These are phyloP conservation scores for Corythornis madagascariensis DNA, from an alignment of 2,113 vertebrate genomes.

Conservation along the genomic window DNA sequence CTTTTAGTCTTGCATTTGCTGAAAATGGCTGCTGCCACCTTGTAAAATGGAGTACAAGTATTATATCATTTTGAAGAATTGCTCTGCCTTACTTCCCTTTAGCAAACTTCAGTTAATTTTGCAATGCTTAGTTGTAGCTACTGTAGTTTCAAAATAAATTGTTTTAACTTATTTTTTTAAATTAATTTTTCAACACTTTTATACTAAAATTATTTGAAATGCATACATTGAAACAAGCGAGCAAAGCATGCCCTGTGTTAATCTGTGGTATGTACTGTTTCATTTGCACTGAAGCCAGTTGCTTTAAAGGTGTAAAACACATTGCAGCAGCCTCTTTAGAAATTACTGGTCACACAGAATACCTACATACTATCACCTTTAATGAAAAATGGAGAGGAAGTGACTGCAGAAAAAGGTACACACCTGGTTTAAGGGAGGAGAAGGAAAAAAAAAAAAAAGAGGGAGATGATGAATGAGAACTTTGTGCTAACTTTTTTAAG, in stretches of 20 bases:
- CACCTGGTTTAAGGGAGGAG: neutral
- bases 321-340: constrained; percentile 26
- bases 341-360: neutral
- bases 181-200: constrained; percentile 50
- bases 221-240: neutral
- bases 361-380: neutral
- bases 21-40: constrained; percentile 56
- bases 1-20: constrained; percentile 25
- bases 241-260: constrained; percentile 55
- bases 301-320: neutral
- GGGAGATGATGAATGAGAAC: neutral
- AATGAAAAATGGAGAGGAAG: constrained; percentile 9
- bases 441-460: neutral
- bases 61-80: constrained; percentile 47
- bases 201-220: constrained; percentile 21
- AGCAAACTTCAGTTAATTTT: constrained; percentile 31
- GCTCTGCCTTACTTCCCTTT: constrained; percentile 56
- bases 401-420: neutral
- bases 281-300: constrained; percentile 38
- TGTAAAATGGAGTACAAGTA: constrained; percentile 3
- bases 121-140: constrained; percentile 28
- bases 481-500: constrained; percentile 7
- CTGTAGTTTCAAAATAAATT: constrained; percentile 28
- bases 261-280: constrained; percentile 4
- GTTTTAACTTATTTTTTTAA: constrained; percentile 43